These are phyloP conservation scores for Amblyraja radiata DNA, from an alignment of 2,797 vertebrate genomes.

Conservation along the genomic window DNA sequence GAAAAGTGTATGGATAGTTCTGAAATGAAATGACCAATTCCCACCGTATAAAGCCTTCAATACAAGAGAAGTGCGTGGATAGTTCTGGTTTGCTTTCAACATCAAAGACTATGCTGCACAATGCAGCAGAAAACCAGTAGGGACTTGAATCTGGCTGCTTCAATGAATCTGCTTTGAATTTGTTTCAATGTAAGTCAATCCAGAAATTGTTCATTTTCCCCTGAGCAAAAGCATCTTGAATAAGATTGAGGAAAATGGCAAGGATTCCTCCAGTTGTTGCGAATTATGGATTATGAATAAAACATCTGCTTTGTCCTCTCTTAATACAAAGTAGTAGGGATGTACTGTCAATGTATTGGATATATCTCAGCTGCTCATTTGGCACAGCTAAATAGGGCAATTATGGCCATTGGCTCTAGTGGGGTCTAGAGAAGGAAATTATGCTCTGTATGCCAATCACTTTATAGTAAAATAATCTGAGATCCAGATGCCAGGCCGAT, in stretches of 20 bases:
- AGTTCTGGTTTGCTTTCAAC: background rate
- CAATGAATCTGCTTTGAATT: constrained; percentile 3
- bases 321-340: background rate
- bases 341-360: background rate
- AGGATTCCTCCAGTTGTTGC: background rate
- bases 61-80: background rate
- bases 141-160: background rate
- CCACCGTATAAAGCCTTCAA: background rate
- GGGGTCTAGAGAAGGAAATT: background rate
- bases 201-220: background rate
- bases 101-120: background rate
- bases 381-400: background rate
- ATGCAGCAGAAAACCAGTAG: background rate
- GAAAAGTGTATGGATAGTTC: background rate
- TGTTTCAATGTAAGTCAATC: background rate
- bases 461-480: background rate
- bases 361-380: background rate
- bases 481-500: background rate
- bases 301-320: background rate
- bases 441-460: background rate
- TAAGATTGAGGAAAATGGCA: too few species aligned
- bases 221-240: background rate
- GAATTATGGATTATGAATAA: background rate
- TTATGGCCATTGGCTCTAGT: background rate
- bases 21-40: background rate